Base-by-base conservation (phyloP, 2,113 vertebrate genomes). In the Acanthochromis polyacanthus region DNA sequence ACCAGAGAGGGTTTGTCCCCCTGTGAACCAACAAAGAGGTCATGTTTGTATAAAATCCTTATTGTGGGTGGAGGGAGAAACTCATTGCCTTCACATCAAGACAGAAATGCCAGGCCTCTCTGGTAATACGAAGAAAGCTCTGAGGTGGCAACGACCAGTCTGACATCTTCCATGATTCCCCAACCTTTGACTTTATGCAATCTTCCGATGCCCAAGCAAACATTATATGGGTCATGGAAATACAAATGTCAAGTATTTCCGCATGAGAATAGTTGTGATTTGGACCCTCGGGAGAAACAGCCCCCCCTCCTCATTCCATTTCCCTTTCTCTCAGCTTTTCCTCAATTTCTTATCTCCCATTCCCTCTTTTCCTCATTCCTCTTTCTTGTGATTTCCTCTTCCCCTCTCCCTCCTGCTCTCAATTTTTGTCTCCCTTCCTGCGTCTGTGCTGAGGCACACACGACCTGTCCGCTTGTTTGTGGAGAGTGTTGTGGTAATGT, bases 401-500 rank as follows among this genome's bases (percentile, higher is more conserved):
- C 30, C 20, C 5, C 40, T 25, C 4, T 3, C 2, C 1, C 17
- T 19, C 12, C 3, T 1, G 5, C 50, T 45, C 17, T 20, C 16
- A 5, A 25, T n/a, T n/a, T 3, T 10, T 15, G 11, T 63, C 15
- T 28, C 46, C 14, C 0, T 74, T n/a, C 30, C 40, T 4, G 14
- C 25, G 23, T 46, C 60, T 56, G 32, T 50, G 15, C 48, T 57
- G 53, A 86, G 71, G 56, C 82, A 75, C 80, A 83, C 38, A 71
- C 43, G 72, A 68, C 60, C 85, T 81, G 65, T 72, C 82, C 82
- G 25, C 78, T 88, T 43, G 75, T 70, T 85, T 81, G 53, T n/a
- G 82, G 43, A 19, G 15, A 77, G 59, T 16, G 11, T 25, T 82
- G 78, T 61, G 59, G 22, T 95, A 90, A 96, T 89, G 9, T 36